Evolutionary conservation across 2,888 invertebrate species (phyloP).

Genomic region (Troides aeacus): DNA sequence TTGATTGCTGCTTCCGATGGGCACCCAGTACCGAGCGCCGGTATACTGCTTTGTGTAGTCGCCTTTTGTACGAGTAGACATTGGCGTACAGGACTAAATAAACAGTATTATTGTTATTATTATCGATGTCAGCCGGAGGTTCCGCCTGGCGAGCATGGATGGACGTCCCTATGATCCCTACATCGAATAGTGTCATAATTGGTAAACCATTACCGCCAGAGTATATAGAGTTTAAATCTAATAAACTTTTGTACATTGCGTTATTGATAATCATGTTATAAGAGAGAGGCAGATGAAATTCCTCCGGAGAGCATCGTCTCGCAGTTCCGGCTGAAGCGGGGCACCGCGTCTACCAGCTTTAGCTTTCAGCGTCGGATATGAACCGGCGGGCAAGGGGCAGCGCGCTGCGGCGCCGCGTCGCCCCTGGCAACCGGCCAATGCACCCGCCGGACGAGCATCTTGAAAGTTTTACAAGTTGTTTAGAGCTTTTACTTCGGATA

Average conservation of each 20-base stretch:
- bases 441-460: slow-evolving; percentile 3
- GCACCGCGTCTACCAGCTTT: not conserved
- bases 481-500: slow-evolving; percentile 3
- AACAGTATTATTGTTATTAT: too few species aligned
- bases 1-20: slow-evolving; percentile 3
- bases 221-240: too few species aligned
- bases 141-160: too few species aligned
- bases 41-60: too few species aligned
- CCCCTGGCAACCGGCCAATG: slow-evolving; percentile 12
- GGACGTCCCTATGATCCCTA: too few species aligned
- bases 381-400: not conserved
- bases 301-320: not conserved
- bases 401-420: slow-evolving; percentile 1
- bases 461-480: slow-evolving; percentile 5
- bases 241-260: too few species aligned
- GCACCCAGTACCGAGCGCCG: too few species aligned
- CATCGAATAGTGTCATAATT: too few species aligned
- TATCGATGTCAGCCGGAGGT: too few species aligned
- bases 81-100: too few species aligned
- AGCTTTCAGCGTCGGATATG: not conserved
- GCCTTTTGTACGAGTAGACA: too few species aligned
- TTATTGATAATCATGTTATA: not conserved
- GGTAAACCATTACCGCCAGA: too few species aligned
- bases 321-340: not conserved
- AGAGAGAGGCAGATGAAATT: slow-evolving; percentile 1